A percentile compares a stretch with the other conserved stretches of the same genome.
Conservation (phyloP, 2,888 invertebrate species). For the Sesia apiformis region DNA sequence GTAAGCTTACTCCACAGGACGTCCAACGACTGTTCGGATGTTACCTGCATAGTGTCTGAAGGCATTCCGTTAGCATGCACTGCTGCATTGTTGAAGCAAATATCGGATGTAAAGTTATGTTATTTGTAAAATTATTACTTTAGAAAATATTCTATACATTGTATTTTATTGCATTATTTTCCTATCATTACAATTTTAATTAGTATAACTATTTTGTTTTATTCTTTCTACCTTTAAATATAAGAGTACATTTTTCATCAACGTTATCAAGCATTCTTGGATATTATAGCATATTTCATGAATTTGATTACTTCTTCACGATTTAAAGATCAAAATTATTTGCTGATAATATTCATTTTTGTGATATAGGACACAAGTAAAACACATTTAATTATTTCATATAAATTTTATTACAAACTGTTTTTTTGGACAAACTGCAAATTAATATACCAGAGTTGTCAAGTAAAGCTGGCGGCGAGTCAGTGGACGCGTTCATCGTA, state of each 20-base stretch:
- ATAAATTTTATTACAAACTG: conserved; percentile 72
- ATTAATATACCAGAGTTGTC: conserved; percentile 58
- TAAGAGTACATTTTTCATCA: too few species aligned
- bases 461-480: conserved; percentile 45
- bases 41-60: too few species aligned
- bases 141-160: conserved; percentile 61
- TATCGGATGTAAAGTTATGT: not conserved
- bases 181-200: conserved; percentile 60
- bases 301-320: too few species aligned
- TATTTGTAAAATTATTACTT: conserved; percentile 50
- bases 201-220: conserved; percentile 12
- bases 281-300: too few species aligned
- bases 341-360: too few species aligned
- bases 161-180: conserved; percentile 71
- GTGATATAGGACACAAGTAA: conserved; percentile 11
- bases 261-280: too few species aligned
- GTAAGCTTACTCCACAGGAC: too few species aligned
- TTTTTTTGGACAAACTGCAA: conserved; percentile 64
- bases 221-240: not conserved
- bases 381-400: conserved; percentile 40
- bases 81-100: too few species aligned
- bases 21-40: too few species aligned
- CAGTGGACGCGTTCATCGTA: conserved; percentile 41
- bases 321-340: too few species aligned
- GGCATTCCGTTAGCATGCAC: too few species aligned